phyloP scores from a whole-genome alignment of 2,797 vertebrate species.

The Streptopelia turtur region DNA sequence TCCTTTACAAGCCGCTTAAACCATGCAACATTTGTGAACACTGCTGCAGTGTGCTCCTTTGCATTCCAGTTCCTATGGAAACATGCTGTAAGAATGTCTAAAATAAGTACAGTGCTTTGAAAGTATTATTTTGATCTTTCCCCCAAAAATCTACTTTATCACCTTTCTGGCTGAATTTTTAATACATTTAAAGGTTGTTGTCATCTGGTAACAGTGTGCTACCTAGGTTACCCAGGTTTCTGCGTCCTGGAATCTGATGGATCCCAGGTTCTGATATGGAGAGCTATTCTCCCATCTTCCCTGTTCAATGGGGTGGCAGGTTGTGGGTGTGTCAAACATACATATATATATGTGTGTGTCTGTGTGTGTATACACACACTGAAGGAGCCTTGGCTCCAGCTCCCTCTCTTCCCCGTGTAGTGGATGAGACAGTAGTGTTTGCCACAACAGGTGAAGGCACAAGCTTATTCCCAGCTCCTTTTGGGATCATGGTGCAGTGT shows the following conservation, averaged over 20 bases:
- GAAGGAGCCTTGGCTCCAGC: neutral
- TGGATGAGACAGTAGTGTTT: neutral
- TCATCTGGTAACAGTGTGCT: neutral
- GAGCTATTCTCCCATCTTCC: neutral
- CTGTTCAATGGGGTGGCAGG: neutral
- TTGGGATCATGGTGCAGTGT: neutral
- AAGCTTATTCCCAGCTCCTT: neutral
- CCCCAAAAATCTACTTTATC: neutral
- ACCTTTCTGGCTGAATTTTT: neutral
- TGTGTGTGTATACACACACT: neutral
- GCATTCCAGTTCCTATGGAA: constrained; percentile 66
- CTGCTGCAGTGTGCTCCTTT: constrained; percentile 44
- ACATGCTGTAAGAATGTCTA: constrained; percentile 59
- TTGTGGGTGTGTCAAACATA: neutral
- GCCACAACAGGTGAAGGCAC: neutral
- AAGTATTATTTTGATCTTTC: constrained; percentile 54
- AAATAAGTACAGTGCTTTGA: constrained; percentile 60
- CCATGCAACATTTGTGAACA: neutral
- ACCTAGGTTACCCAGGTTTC: neutral
- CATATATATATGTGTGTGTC: neutral
- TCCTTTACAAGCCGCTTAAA: neutral
- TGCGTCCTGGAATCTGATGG: neutral
- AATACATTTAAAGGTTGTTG: neutral
- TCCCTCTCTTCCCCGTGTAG: neutral
- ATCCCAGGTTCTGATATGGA: neutral